phyloP scores from a whole-genome alignment of 2,797 vertebrate species.

The Garrulus glandarius region DNA sequence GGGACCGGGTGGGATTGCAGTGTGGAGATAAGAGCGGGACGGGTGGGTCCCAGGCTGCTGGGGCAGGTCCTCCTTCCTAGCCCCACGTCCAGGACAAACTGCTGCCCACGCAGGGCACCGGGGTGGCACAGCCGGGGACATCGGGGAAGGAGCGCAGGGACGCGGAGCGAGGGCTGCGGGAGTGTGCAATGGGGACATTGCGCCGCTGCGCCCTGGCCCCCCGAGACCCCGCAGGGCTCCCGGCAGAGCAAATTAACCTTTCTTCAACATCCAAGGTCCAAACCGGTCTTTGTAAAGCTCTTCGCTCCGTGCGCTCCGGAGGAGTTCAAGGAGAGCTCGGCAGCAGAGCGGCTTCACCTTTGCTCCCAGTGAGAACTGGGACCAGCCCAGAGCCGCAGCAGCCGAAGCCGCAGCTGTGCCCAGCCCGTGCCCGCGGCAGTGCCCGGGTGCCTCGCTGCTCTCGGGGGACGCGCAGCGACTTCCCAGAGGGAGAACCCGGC shows the following conservation, averaged over 20 bases:
- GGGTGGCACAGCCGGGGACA: background rate
- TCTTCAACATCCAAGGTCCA: background rate
- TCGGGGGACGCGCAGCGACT: fast-evolving
- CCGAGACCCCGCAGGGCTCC: background rate
- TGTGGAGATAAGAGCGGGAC: background rate
- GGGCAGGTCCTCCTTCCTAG: background rate
- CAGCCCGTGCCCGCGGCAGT: fast-evolving
- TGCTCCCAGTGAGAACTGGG: background rate
- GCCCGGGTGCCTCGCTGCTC: fast-evolving
- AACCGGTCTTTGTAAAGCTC: background rate
- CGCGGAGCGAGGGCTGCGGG: background rate
- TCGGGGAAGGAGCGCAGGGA: background rate
- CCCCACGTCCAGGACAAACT: background rate
- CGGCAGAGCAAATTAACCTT: fast-evolving
- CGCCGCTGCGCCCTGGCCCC: fast-evolving
- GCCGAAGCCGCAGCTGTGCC: background rate
- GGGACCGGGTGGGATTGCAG: background rate
- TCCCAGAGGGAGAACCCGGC: fast-evolving
- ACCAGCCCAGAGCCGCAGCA: background rate
- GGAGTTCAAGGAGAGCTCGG: background rate
- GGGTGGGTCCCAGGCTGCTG: background rate
- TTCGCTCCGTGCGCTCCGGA: background rate
- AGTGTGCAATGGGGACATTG: fast-evolving
- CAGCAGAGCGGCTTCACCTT: background rate
- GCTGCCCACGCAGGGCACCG: background rate